Evolutionary conservation across 2,797 vertebrate genomes (phyloP).

Genomic region (Hydrolagus colliei): DNA sequence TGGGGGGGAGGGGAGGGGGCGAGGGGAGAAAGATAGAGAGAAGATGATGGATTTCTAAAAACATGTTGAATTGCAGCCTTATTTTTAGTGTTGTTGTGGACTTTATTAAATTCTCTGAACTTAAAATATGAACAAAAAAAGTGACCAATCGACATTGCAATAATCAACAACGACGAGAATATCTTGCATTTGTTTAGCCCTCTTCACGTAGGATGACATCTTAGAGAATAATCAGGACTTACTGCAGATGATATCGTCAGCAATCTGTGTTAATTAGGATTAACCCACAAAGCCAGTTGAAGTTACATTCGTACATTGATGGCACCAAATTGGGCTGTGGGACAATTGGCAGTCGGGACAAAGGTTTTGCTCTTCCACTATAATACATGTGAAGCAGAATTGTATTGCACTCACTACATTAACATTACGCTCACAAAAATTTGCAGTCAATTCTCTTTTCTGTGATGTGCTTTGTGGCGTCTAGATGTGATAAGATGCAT

Average conservation of each 20-base stretch:
- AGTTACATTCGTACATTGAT: conserved; percentile 34
- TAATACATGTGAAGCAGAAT: neutral
- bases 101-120: neutral
- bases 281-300: conserved; percentile 25
- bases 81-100: neutral
- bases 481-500: too few relatives aligned
- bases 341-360: neutral
- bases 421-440: too few relatives aligned
- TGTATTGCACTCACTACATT: neutral
- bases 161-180: too few relatives aligned
- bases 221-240: conserved; percentile 30
- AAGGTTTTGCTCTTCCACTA: neutral
- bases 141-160: conserved; percentile 27
- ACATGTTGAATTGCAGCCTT: neutral
- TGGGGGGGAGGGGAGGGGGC: neutral
- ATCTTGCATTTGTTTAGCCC: too few relatives aligned
- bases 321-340: neutral
- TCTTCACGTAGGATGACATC: too few relatives aligned
- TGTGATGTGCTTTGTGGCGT: too few relatives aligned
- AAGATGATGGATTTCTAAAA: neutral
- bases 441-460: too few relatives aligned
- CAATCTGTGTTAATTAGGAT: conserved; percentile 36
- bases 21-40: too few relatives aligned
- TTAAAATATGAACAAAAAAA: conserved; percentile 4
- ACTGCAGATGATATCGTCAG: conserved; percentile 33